Evolutionary conservation across 2,888 invertebrate species (phyloP).

Genomic region (Sesia bembeciformis): DNA sequence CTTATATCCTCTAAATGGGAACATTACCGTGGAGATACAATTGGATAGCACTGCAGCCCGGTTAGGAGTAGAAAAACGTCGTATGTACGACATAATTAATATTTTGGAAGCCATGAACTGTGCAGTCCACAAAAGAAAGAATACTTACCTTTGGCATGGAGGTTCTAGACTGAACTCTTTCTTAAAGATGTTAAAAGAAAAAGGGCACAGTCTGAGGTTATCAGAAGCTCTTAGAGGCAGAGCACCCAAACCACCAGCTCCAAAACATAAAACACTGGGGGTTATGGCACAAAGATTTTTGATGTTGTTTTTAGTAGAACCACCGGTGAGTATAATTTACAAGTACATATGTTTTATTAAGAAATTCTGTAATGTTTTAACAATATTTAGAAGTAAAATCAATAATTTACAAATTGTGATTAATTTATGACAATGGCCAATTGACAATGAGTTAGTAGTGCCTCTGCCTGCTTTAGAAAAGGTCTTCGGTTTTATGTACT

Average conservation of each 20-base stretch:
- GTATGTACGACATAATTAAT: conserved; percentile 84
- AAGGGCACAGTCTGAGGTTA: conserved; percentile 68
- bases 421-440: too few relatives aligned
- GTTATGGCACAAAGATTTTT: conserved; percentile 81
- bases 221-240: conserved; percentile 67
- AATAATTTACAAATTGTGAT: too few relatives aligned
- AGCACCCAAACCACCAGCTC: conserved; percentile 61
- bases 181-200: conserved; percentile 75
- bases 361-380: too few relatives aligned
- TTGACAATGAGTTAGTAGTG: too few relatives aligned
- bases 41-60: conserved; percentile 77
- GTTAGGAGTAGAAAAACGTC: conserved; percentile 78
- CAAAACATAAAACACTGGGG: conserved; percentile 79
- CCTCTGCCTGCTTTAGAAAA: not conserved
- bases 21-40: conserved; percentile 72
- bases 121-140: conserved; percentile 78
- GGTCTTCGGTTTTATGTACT: too few relatives aligned
- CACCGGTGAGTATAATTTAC: conserved; percentile 65
- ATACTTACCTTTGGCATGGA: conserved; percentile 81
- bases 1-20: conserved; percentile 68
- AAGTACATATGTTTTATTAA: too few relatives aligned
- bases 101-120: conserved; percentile 82
- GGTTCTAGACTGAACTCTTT: conserved; percentile 75
- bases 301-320: conserved; percentile 80
- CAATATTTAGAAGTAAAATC: too few relatives aligned